Evolutionary conservation across 2,888 invertebrate genomes (phyloP), one percentile per base, ranked within the genome.

Genomic region (Germaria angustata): DNA sequence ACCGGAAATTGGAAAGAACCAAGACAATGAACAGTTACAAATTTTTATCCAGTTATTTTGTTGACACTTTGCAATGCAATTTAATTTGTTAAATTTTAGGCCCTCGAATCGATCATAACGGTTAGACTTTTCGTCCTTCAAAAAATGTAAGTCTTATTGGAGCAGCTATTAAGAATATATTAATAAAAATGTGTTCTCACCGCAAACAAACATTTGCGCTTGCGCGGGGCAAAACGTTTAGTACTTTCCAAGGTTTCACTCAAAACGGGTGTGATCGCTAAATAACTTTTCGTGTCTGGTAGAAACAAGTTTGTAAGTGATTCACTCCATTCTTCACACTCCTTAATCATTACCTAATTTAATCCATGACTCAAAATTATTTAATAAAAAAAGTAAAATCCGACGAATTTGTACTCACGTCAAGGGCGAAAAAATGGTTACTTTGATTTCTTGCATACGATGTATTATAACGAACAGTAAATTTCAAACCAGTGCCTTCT

Each of bases 11-110:
- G 88, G 88, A 59, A 89, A 87, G 49, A 87, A 88, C 20, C 87
- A 75, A 0, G 88, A 86, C 32, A 88, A 57, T 0, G 89, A 87
- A 71, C 91, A 91, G 13, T 88, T 89, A 80, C 91, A 91, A 51
- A 81, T 53, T 3, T 61, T 57, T 1, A 87, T 34, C 4, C 89
- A 57, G 17, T 87, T 84, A 2, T 81, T 59, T 55, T 90, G 90
- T 6, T 88, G 85, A 32, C 91, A 91, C 41, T 86, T 80, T 1
- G 85, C 80, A 7, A 86, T 53, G 71, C 91, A 91, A 71, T 91
- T 91, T 13, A 84, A 36, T 2, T 84, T 86, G 51, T 86, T 87
- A 71, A 90, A 90, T 3, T 57, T 17, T 17, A 90, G 49, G 20
- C 85, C 69, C 11, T 79, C 69, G 17, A 83, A 85, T 22, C 77